Evolutionary conservation across 2,113 vertebrate genomes (phyloP).

Genomic region (Oxyruncus cristatus): DNA sequence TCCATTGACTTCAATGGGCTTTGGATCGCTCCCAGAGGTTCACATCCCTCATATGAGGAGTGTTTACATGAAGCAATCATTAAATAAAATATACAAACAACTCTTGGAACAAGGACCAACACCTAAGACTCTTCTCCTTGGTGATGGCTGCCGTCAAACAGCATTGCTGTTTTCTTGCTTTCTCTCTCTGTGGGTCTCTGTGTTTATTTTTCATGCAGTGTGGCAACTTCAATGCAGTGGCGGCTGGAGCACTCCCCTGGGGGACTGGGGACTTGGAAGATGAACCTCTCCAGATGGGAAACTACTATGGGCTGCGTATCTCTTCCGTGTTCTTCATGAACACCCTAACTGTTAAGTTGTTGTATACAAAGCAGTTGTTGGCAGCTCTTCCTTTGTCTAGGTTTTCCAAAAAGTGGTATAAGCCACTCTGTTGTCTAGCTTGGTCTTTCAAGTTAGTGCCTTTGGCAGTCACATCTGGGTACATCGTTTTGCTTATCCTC

Average conservation of each 20-base stretch:
- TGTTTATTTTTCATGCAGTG: neutral
- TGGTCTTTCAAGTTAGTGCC: neutral
- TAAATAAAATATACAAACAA: slow-evolving; percentile 11
- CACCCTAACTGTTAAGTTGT: neutral
- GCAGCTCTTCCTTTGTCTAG: neutral
- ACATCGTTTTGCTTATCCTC: neutral
- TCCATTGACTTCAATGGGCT: neutral
- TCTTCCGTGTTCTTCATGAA: neutral
- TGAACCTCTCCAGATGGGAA: neutral
- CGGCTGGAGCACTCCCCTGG: neutral
- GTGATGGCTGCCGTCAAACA: neutral
- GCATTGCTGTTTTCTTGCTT: neutral
- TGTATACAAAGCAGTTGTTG: slow-evolving; percentile 1
- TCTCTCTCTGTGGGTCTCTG: neutral
- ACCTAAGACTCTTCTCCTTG: slow-evolving; percentile 3
- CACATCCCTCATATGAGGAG: neutral
- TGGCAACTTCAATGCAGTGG: neutral
- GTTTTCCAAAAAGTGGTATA: neutral
- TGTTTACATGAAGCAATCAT: slow-evolving; percentile 22
- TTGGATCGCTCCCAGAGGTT: neutral
- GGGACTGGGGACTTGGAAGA: neutral
- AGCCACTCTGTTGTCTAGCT: neutral
- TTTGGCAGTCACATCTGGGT: neutral
- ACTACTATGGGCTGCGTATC: neutral
- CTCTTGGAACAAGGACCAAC: neutral